Evolutionary conservation across 1,140 invertebrate species (phyloP).

Genomic region (Cyclina sinensis): DNA sequence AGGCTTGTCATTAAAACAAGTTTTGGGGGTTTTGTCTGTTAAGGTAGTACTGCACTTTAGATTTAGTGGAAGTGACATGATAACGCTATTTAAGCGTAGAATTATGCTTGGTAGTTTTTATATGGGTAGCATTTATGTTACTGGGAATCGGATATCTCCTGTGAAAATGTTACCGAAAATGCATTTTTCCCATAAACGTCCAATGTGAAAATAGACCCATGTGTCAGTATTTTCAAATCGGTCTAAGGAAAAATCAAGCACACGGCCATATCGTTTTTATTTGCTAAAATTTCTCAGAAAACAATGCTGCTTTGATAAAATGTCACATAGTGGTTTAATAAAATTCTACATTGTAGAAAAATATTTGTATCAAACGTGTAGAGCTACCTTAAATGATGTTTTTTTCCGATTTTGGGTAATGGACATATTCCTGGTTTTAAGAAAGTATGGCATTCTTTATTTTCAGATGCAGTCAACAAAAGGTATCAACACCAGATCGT

Average conservation of each 20-base stretch:
- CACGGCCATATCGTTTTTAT: conserved; percentile 26
- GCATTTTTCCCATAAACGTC: conserved; percentile 26
- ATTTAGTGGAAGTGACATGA: conserved; percentile 23
- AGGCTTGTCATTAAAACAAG: conserved; percentile 27
- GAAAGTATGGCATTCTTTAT: conserved; percentile 28
- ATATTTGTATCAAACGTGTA: conserved; percentile 4
- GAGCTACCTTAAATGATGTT: conserved; percentile 14
- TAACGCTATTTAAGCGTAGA: conserved; percentile 14
- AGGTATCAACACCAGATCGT: conserved; percentile 26
- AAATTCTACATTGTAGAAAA: too few species aligned
- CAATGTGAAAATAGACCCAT: conserved; percentile 15
- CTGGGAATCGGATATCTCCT: conserved; percentile 9
- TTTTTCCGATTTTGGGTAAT: conserved; percentile 15
- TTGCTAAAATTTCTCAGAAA: conserved; percentile 28
- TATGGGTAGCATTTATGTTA: conserved; percentile 17
- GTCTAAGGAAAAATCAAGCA: conserved; percentile 27
- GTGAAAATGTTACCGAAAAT: conserved; percentile 25
- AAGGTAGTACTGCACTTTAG: conserved; percentile 20
- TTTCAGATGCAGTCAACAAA: conserved; percentile 27
- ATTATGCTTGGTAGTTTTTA: conserved; percentile 28
- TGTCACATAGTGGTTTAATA: conserved; percentile 11
- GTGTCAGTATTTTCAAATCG: conserved; percentile 21
- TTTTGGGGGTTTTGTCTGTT: conserved; percentile 5
- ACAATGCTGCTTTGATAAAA: conserved; percentile 24
- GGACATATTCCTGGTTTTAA: conserved; percentile 27